Evolutionary conservation across 2,113 vertebrate genomes (phyloP).

Genomic region (Gymnarchus niloticus): DNA sequence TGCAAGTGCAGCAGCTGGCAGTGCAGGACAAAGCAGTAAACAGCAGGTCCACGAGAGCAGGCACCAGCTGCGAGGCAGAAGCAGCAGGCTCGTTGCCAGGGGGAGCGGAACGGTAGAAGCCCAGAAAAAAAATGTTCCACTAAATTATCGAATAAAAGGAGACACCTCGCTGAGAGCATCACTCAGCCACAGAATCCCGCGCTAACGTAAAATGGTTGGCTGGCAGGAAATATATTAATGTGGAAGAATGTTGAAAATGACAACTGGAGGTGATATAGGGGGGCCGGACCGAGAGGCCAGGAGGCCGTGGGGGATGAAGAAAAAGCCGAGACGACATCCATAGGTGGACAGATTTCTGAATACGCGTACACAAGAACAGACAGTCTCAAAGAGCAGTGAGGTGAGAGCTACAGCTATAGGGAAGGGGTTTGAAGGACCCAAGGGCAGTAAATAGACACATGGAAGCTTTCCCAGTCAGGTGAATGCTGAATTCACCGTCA

Average conservation of each 20-base stretch:
- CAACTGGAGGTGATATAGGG: background rate
- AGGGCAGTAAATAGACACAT: background rate
- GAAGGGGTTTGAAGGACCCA: background rate
- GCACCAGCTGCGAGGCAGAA: background rate
- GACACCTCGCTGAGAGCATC: background rate
- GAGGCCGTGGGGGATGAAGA: background rate
- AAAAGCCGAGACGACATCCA: background rate
- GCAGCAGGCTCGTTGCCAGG: background rate
- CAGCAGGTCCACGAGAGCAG: background rate
- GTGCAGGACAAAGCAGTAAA: background rate
- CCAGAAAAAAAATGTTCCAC: background rate
- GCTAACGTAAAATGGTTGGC: background rate
- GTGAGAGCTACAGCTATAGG: background rate
- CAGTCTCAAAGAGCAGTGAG: background rate
- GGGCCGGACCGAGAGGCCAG: background rate
- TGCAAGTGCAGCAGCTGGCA: background rate
- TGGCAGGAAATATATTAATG: background rate
- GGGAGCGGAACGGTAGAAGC: background rate
- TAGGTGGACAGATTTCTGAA: background rate
- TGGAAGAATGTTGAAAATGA: background rate
- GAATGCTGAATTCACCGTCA: background rate
- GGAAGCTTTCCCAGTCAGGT: background rate
- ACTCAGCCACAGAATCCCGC: background rate
- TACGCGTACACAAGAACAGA: background rate
- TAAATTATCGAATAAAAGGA: background rate